Evolutionary conservation across 35 echinoderm and acorn worm genomes (phyloP), one percentile per base, ranked within the genome.

Genomic region (Apostichopus californicus): DNA sequence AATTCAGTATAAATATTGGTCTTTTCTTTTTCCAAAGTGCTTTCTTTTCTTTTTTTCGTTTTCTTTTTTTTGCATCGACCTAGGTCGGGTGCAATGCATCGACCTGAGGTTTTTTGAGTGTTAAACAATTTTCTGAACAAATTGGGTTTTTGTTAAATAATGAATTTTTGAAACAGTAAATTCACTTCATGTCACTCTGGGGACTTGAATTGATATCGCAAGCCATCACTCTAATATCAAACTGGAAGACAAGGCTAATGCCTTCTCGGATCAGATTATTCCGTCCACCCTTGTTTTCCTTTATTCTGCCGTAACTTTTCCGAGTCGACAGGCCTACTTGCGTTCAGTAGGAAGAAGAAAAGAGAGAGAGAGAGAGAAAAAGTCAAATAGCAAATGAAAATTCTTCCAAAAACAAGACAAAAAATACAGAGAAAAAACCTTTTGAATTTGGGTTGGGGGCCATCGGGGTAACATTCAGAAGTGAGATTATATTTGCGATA

Each of bases 81-180:
- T 20, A 75, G 17, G 71, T 75, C 58, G 12, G 14, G 71, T 58
- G 55, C 81, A 8, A 83, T 85, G 54, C 81, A 85, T 85, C 58
- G 81, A 85, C 81, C 81, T 85, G n/a, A 85, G 56, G 55, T 58
- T 85, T 87, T 87, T 73, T 89, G 86, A 89, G 86, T 89, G 86
- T 89, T 89, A 89, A 89, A 89, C 86, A 89, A 89, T 89, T 89
- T 89, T 89, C 86, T 72, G 57, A 89, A 89, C 86, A 89, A 89
- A 89, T 89, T 89, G 57, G 63, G 86, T 89, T 89, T 46, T 46
- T 73, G 86, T 72, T 68, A 89, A 89, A 89, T 89, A 89, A 89
- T 89, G 86, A 89, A 89, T 89, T 89, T 89, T 89, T 89, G 86
- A 89, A 89, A 66, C 86, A 89, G 86, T 72, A 89, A 89, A 89